A percentile compares a stretch with the other conserved stretches of the same genome.
These are phyloP conservation scores for Myxocyprinus asiaticus DNA, from an alignment of 2,113 vertebrate genomes.

Conservation along the genomic window DNA sequence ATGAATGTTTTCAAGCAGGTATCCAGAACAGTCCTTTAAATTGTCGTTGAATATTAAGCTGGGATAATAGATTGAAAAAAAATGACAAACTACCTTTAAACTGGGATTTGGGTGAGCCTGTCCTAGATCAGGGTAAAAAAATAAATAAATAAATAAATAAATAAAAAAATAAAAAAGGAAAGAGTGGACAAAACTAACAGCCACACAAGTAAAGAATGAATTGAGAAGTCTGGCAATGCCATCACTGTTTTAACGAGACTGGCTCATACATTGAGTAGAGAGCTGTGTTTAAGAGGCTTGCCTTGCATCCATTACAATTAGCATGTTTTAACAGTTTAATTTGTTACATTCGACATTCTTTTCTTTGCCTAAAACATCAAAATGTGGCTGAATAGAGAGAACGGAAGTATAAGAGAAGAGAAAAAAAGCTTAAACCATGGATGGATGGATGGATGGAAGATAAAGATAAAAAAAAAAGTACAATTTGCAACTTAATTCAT, in stretches of 20 bases:
- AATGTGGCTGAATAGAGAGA: too few species aligned
- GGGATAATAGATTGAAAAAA: too few species aligned
- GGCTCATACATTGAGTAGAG: conserved; percentile 46
- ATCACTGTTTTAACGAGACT: conserved; percentile 55
- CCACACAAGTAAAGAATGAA: neutral
- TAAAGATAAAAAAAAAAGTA: neutral
- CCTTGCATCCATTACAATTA: conserved; percentile 33
- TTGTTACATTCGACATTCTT: neutral
- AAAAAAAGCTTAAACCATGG: neutral
- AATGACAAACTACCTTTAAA: neutral
- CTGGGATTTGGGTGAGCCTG: neutral
- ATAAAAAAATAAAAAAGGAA: neutral
- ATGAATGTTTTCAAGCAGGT: too few species aligned
- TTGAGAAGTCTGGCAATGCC: conserved; percentile 34
- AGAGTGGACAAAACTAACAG: neutral
- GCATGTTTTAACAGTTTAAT: conserved; percentile 6
- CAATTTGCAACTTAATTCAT: neutral
- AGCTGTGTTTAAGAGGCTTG: conserved; percentile 51
- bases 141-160: too few species aligned
- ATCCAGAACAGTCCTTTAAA: too few species aligned
- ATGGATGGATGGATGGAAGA: neutral
- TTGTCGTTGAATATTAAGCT: too few species aligned
- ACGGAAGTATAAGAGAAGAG: too few species aligned
- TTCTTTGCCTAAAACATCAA: too few species aligned
- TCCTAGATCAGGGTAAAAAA: neutral